phyloP scores from a whole-genome alignment of 2,888 invertebrate species.

The Stictocephala bisonia region DNA sequence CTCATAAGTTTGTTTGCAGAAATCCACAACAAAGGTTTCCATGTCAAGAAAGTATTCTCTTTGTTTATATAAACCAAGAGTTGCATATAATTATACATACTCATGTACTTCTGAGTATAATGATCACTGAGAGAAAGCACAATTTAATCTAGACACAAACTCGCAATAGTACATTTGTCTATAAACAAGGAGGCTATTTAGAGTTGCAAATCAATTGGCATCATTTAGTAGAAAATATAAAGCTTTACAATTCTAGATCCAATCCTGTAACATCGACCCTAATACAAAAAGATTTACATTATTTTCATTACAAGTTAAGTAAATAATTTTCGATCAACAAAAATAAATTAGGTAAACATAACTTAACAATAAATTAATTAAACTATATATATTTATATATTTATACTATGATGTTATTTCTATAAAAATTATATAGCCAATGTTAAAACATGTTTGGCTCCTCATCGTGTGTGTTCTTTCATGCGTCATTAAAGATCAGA shows the following conservation, averaged over 20 bases:
- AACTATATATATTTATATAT: constrained; percentile 27
- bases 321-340: constrained; percentile 28
- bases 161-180: too few relatives aligned
- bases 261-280: constrained; percentile 15
- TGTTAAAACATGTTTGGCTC: constrained; percentile 31
- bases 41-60: too few relatives aligned
- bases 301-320: constrained; percentile 32
- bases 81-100: too few relatives aligned
- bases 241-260: constrained; percentile 33
- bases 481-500: constrained; percentile 16
- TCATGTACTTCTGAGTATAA: too few relatives aligned
- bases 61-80: too few relatives aligned
- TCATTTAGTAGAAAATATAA: constrained; percentile 33
- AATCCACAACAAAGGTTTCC: too few relatives aligned
- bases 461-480: constrained; percentile 13
- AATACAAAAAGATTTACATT: constrained; percentile 40
- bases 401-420: constrained; percentile 32
- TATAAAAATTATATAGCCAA: constrained; percentile 26
- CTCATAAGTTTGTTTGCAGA: too few relatives aligned
- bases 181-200: too few relatives aligned
- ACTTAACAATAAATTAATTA: constrained; percentile 35
- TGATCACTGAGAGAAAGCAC: constrained; percentile 8
- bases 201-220: too few relatives aligned
- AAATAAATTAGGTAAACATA: constrained; percentile 37
- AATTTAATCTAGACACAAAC: constrained; percentile 1